Percentiles rank a stretch among this genome's conserved stretches.
Evolutionary conservation across 1,140 invertebrate genomes (phyloP).

Genomic region (Saccostrea cuccullata): DNA sequence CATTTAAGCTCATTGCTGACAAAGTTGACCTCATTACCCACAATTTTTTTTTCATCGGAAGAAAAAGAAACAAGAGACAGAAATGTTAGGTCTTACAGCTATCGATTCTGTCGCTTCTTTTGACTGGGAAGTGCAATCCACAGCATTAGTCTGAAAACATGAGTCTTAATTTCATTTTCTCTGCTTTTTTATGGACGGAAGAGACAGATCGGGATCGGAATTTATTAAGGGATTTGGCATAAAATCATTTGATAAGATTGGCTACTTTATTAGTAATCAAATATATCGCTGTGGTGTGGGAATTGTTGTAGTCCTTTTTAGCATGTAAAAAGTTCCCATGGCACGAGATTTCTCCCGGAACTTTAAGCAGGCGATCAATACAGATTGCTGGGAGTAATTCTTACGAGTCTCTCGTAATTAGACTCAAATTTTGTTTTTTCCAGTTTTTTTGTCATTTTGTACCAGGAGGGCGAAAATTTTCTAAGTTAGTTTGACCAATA

Average conservation of each 20-base stretch:
- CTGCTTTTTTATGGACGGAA: slow-evolving; percentile 30
- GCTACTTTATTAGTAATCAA: slow-evolving; percentile 34
- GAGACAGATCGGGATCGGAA: slow-evolving; percentile 18
- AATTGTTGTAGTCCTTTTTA: not conserved
- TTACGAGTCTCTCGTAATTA: not conserved
- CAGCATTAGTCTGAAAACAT: slow-evolving; percentile 29
- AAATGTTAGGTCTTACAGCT: not conserved
- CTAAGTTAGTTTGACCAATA: not conserved
- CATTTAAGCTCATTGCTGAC: too few relatives aligned
- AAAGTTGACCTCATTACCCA: too few relatives aligned
- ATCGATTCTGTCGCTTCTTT: not conserved
- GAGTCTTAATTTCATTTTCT: slow-evolving; percentile 34
- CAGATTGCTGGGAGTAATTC: not conserved
- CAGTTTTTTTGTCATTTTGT: not conserved
- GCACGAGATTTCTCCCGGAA: not conserved
- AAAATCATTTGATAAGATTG: slow-evolving; percentile 29
- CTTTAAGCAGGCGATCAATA: not conserved
- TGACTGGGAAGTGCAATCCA: not conserved
- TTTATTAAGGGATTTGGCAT: slow-evolving; percentile 34
- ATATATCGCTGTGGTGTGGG: not conserved
- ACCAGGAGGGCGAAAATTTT: not conserved
- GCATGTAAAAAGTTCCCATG: not conserved
- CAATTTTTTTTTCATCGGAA: not conserved
- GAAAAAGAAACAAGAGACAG: not conserved
- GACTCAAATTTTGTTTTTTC: not conserved